Evolutionary conservation across 2,797 vertebrate species (phyloP), one percentile per base, ranked within the genome.

Genomic region (Tragelaphus eurycerus): DNA sequence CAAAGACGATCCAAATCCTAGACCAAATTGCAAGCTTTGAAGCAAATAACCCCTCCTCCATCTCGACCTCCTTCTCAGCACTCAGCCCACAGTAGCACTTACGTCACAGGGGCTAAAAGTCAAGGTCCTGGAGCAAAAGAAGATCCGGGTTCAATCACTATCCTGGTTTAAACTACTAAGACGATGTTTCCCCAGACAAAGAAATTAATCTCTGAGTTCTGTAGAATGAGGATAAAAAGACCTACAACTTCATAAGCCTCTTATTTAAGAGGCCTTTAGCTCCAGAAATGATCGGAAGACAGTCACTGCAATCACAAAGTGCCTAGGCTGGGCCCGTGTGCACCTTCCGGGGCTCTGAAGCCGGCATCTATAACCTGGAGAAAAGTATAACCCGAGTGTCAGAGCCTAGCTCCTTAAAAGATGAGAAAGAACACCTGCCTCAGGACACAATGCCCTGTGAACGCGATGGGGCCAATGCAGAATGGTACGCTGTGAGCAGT

Each of bases 401-500:
- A 2, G 31, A 64, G 16, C 23, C 16, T 10, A 88, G 67, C 86
- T 83, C 84, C 25, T 0, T 29, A 50, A n/a, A 38, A 0, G 11
- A 12, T 9, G 12, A 29, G 16, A 57, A 79, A 15, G 48, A 71
- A 57, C 25, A 46, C 23, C 43, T 4, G 64, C 11, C 14, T 86
- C 31, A 23, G 62, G 54, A 55, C 71, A 62, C 3, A 31, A n/a
- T 4, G n/a, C 21, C 0, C 29, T 15, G 23, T 46, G 5, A 59
- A 78, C 11, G 9, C 2, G 50, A 46, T 2, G 43, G 7, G 21
- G 50, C 9, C 2, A 15, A 0, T 0, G 14, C 34, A 46, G 34
- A 13, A 8, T 2, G 34, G 29, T 1, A 7, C 4, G 0, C 1
- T 4, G 21, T 2, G 3, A 34, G 55, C 13, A 27, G 5, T 10